Evolutionary conservation across 2,888 invertebrate genomes (phyloP), one percentile per base, ranked within the genome.

Genomic region (Chloroclystis v-ata): DNA sequence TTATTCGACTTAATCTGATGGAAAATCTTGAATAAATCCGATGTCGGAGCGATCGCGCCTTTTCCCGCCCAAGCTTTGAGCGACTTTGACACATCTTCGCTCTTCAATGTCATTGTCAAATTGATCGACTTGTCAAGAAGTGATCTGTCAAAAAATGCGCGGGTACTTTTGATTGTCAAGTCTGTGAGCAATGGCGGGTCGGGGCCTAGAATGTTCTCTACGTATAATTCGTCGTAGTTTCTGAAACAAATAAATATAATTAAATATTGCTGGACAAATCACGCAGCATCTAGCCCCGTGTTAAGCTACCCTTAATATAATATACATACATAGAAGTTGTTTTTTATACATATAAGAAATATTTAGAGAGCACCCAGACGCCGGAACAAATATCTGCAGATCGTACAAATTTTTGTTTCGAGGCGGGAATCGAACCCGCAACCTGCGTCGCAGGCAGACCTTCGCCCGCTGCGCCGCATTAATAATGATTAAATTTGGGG

Each of bases 101-200:
- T 74, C 11, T 74, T 77, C 8, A 85, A 28, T 1, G 55, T 56
- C 0, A 82, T 45, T 0, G 43, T 60, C 8, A 83, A 8, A n/a
- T 66, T 74, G 1, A 85, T 75, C 24, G 54, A 59, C 25, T 78
- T 79, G 14, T 75, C 60, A 24, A 82, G 42, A 24, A 61, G 59
- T 0, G 47, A 32, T 0, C 52, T 57, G 28, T 83, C 76, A 29
- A 70, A 78, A 53, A 80, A 85, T 0, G 52, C 38, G 16, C 57
- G 68, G 0, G 65, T 53, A 0, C 67, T 59, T 13, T 61, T 70
- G 0, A 86, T 63, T 0, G 62, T 68, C 1, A 86, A 29, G 1
- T 74, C 73, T 0, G 74, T 78, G 0, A 85, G 42, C 0, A 73
- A n/a, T 0, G 85, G 83, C 0, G 84, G 82, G 12, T 75, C 47